Conservation (phyloP, 2,797 vertebrate species). For the Pseudocheirus occidentalis region DNA sequence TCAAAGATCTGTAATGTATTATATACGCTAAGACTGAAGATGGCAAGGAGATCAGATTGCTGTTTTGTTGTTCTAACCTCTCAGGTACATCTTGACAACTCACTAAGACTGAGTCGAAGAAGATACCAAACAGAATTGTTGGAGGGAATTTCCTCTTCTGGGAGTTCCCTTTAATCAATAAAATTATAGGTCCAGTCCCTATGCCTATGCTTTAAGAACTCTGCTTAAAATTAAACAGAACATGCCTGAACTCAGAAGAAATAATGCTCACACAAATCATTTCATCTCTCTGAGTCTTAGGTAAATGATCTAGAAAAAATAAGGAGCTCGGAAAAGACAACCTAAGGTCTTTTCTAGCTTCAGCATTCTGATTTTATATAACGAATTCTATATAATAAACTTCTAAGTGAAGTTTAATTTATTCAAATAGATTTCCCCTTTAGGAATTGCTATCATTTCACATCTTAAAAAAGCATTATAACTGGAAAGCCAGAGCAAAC, state of each 20-base stretch:
- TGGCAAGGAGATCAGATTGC: neutral
- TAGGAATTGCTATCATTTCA: constrained; percentile 13
- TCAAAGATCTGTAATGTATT: constrained; percentile 44
- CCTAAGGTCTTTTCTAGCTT: neutral
- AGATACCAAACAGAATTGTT: neutral
- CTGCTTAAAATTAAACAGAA: neutral
- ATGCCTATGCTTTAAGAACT: neutral
- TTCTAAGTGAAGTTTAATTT: constrained; percentile 3
- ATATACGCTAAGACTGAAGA: neutral
- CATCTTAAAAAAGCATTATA: constrained; percentile 3
- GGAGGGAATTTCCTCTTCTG: neutral
- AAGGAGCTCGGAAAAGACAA: neutral
- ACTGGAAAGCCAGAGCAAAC: constrained; percentile 16
- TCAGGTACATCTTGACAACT: neutral
- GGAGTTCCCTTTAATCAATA: neutral
- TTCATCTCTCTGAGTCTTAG: neutral
- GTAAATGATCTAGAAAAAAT: neutral
- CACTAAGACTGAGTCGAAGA: constrained; percentile 31
- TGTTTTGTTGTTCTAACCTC: constrained; percentile 28
- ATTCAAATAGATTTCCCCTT: constrained; percentile 12
- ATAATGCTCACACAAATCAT: neutral
- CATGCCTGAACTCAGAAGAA: neutral
- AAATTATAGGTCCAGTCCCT: neutral
- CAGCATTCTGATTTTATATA: neutral
- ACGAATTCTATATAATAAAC: too few species aligned